Base-by-base conservation (phyloP, 2,888 invertebrate species). In the Rutpela maculata region DNA sequence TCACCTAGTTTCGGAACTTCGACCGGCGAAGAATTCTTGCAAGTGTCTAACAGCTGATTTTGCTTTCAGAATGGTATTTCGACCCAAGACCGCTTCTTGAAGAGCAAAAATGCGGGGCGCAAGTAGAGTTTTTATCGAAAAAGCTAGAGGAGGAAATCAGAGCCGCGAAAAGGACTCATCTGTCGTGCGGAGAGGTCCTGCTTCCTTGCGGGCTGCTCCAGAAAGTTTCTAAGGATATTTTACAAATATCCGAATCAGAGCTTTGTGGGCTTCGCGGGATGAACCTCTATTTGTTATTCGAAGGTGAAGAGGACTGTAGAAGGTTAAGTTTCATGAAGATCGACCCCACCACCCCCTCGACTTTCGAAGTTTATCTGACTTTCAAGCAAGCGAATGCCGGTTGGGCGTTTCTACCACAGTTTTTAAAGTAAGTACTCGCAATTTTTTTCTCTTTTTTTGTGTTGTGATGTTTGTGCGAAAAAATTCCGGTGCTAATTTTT, bases 261-360 rank as follows among this genome's bases (percentile, higher is more conserved):
- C 96, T 97, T 18, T 97, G 96, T 90, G 97, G 97, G 75, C 93
- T 97, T 56, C 91, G 96, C 84, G 97, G 97, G 57, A 96, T 96
- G 87, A 95, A 95, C 17, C 92, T 97, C 78, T 95, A 95, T 89
- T 94, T 97, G 74, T 95, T 95, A 89, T 95, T 96, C 85, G 95
- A 96, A 88, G 94, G 94, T 68, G 94, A 93, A 86, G 92, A 91
- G 79, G 91, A 92, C 79, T 92, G 93, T 89, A 92, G 95, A 84
- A 92, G 94, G 87, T 92, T 97, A 85, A 96, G 96, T 75, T 95
- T 95, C 86, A 93, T 97, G 90, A 95, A 96, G 90, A 94, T 96
- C 87, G 97, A 97, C 91, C 95, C 95, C 71, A 93, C 93, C 88
- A 96, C 96, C 38, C 95, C 97, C 69, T 95, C 97, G 79, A 98